phyloP scores from a whole-genome alignment of 2,888 invertebrate genomes.

The Adelognathus sp. region DNA sequence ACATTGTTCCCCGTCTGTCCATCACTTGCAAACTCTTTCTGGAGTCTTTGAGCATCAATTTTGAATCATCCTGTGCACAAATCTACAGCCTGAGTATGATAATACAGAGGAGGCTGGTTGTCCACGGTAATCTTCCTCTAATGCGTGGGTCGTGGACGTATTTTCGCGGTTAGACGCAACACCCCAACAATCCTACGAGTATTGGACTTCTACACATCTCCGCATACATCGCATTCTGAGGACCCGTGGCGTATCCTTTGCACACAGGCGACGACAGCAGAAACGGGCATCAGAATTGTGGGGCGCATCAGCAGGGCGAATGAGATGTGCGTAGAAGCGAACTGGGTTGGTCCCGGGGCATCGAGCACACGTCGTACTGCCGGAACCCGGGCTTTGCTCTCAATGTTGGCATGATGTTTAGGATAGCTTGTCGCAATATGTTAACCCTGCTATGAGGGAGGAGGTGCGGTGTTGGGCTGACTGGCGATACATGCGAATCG shows the following conservation, averaged over 20 bases:
- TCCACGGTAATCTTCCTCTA: conserved; percentile 61
- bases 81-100: conserved; percentile 54
- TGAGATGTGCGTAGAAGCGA: conserved; percentile 67
- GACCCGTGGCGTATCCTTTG: conserved; percentile 43
- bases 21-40: too few species aligned
- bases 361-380: conserved; percentile 28
- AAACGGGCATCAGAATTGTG: conserved; percentile 49
- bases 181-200: conserved; percentile 24
- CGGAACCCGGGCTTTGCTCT: conserved; percentile 18
- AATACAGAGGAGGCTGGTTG: conserved; percentile 53
- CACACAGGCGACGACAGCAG: conserved; percentile 12
- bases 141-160: conserved; percentile 57
- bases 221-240: too few species aligned
- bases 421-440: conserved; percentile 79
- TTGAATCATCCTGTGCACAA: too few species aligned
- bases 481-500: conserved; percentile 16
- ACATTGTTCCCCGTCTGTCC: too few species aligned
- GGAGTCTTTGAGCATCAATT: too few species aligned
- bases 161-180: conserved; percentile 57
- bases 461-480: conserved; percentile 9
- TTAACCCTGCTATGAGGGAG: conserved; percentile 64
- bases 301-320: conserved; percentile 46
- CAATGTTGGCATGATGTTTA: conserved; percentile 74
- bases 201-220: conserved; percentile 6
- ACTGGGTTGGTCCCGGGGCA: conserved; percentile 47